A percentile compares a stretch with the other conserved stretches of the same genome.
These are phyloP conservation scores for Neomonachus schauinslandi DNA, from an alignment of 2,113 vertebrate species.

Conservation along the genomic window DNA sequence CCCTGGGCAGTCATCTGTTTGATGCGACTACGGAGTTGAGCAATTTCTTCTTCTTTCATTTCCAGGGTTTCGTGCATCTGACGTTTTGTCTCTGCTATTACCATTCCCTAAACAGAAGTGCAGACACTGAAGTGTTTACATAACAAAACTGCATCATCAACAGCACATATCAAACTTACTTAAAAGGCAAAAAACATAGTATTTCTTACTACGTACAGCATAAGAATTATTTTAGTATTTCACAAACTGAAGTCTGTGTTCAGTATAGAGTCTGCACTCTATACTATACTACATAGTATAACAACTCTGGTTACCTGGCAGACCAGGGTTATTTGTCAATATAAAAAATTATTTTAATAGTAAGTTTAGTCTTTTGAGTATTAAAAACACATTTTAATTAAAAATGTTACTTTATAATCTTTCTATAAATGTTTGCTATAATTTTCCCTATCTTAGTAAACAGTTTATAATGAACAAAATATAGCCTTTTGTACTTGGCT, in stretches of 20 bases:
- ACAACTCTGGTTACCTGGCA: neutral
- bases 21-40: conserved; percentile 90
- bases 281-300: neutral
- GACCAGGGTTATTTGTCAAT: conserved; percentile 2
- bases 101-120: conserved; percentile 93
- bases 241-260: neutral
- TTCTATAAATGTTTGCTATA: conserved; percentile 6
- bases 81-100: conserved; percentile 97
- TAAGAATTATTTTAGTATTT: neutral
- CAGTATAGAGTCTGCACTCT: neutral
- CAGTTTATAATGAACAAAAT: conserved; percentile 35
- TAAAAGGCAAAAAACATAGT: conserved; percentile 58
- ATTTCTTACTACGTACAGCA: conserved; percentile 12
- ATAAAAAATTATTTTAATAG: conserved; percentile 6
- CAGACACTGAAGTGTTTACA: conserved; percentile 57
- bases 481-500: neutral
- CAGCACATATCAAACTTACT: neutral
- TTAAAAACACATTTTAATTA: conserved; percentile 34
- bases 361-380: conserved; percentile 42
- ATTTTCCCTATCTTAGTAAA: conserved; percentile 22
- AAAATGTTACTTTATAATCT: conserved; percentile 41
- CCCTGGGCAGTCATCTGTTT: conserved; percentile 90
- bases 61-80: conserved; percentile 98
- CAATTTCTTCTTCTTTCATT: conserved; percentile 97
- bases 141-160: conserved; percentile 18